Conservation (phyloP, 2,888 invertebrate genomes). For the Dicranocentrus wangi region DNA sequence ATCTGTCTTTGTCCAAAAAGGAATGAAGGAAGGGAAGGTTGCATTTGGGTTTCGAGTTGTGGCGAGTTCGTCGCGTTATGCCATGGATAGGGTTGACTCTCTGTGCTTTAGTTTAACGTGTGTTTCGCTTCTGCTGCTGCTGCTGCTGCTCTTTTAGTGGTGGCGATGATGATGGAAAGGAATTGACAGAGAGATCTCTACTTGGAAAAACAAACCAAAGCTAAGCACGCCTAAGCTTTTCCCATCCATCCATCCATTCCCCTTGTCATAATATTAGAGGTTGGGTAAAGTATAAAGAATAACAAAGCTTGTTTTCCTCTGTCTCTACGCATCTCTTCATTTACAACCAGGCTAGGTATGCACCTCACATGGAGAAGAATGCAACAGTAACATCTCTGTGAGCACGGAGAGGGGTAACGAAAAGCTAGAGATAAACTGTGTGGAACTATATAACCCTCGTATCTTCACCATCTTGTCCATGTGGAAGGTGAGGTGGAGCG, state of each 20-base stretch:
- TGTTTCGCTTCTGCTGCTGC: constrained; percentile 11
- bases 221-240: constrained; percentile 58
- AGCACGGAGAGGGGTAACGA: neutral
- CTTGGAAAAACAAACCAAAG: constrained; percentile 65
- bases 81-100: constrained; percentile 53
- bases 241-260: constrained; percentile 39
- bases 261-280: constrained; percentile 55
- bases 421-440: neutral
- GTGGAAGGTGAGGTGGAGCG: constrained; percentile 38
- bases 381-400: neutral
- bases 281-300: constrained; percentile 31
- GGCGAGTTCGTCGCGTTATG: neutral
- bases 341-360: constrained; percentile 3
- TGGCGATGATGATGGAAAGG: constrained; percentile 55
- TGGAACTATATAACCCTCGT: neutral
- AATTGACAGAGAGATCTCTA: constrained; percentile 64
- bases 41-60: neutral
- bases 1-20: constrained; percentile 48
- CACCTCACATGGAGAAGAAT: neutral
- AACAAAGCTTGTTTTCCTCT: constrained; percentile 41
- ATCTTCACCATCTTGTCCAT: constrained; percentile 45
- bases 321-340: constrained; percentile 48
- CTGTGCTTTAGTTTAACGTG: neutral
- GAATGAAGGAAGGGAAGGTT: constrained; percentile 8
- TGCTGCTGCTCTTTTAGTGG: constrained; percentile 6